These are phyloP conservation scores for Hippocampus kuda DNA, from an alignment of 2,797 vertebrate genomes.

Conservation along the genomic window DNA sequence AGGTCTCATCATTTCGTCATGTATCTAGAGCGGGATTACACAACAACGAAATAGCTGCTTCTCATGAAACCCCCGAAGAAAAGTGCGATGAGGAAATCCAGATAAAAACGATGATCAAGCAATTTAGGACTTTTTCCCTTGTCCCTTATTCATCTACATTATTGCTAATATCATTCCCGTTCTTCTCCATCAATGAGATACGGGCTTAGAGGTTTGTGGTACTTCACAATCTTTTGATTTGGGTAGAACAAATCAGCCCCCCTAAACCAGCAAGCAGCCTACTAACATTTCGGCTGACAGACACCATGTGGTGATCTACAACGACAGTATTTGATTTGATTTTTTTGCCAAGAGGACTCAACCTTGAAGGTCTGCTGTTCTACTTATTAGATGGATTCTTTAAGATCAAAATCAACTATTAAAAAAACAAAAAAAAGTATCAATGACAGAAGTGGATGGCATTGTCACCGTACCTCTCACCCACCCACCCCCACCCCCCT, in stretches of 20 bases:
- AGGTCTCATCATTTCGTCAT: not conserved
- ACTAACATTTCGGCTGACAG: not conserved
- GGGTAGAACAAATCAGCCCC: not conserved
- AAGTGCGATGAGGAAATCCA: not conserved
- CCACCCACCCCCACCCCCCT: not conserved
- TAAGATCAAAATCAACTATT: not conserved
- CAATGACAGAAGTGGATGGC: constrained; percentile 24
- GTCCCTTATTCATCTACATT: too few relatives aligned
- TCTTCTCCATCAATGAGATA: too few relatives aligned
- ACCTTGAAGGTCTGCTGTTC: not conserved
- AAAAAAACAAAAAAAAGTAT: not conserved
- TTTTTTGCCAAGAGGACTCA: not conserved
- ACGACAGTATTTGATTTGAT: not conserved
- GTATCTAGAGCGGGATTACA: not conserved
- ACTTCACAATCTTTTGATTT: not conserved
- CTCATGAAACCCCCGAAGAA: not conserved
- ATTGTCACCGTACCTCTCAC: constrained; percentile 13
- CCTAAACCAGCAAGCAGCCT: not conserved
- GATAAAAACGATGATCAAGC: too few relatives aligned
- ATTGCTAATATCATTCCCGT: too few relatives aligned
- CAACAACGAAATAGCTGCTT: not conserved
- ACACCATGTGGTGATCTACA: not conserved
- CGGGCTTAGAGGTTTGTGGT: too few relatives aligned
- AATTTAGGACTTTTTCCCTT: too few relatives aligned
- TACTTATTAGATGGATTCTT: too few relatives aligned